Evolutionary conservation across 1,140 invertebrate species (phyloP).

Genomic region (Liolophura sinensis): DNA sequence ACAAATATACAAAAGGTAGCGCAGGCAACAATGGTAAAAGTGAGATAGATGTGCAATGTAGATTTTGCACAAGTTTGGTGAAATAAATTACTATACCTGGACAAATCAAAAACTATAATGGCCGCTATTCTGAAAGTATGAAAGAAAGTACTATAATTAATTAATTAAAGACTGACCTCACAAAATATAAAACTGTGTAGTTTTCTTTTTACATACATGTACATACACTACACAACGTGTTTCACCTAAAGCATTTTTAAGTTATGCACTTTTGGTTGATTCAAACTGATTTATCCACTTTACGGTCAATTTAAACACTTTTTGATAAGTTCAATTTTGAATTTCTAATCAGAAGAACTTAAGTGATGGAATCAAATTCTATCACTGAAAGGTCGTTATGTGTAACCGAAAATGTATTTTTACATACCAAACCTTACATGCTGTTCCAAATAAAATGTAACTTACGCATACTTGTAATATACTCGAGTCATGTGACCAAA

Average conservation of each 20-base stretch:
- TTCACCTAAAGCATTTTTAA: too few relatives aligned
- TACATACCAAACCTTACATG: background rate
- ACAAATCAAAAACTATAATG: slow-evolving; percentile 56
- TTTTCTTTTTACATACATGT: too few relatives aligned
- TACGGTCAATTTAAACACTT: background rate
- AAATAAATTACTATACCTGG: too few relatives aligned
- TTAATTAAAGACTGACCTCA: too few relatives aligned
- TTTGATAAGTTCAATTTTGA: slow-evolving; percentile 18
- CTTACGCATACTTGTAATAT: slow-evolving; percentile 64
- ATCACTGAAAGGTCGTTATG: background rate
- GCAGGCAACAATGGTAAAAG: too few relatives aligned
- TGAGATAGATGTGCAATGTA: too few relatives aligned
- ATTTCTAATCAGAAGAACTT: slow-evolving; percentile 11
- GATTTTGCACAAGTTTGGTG: too few relatives aligned
- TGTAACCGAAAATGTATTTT: background rate
- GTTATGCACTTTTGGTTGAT: background rate
- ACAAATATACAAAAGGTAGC: too few relatives aligned
- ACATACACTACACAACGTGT: too few relatives aligned
- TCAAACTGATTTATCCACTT: background rate
- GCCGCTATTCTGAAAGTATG: slow-evolving; percentile 59
- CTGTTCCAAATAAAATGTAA: slow-evolving; percentile 30
- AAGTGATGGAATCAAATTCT: background rate
- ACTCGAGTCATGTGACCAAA: slow-evolving; percentile 61
- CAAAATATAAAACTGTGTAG: too few relatives aligned
- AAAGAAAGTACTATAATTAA: too few relatives aligned